phyloP scores from a whole-genome alignment of 2,797 vertebrate genomes.

The Adrianichthys oophorus region DNA sequence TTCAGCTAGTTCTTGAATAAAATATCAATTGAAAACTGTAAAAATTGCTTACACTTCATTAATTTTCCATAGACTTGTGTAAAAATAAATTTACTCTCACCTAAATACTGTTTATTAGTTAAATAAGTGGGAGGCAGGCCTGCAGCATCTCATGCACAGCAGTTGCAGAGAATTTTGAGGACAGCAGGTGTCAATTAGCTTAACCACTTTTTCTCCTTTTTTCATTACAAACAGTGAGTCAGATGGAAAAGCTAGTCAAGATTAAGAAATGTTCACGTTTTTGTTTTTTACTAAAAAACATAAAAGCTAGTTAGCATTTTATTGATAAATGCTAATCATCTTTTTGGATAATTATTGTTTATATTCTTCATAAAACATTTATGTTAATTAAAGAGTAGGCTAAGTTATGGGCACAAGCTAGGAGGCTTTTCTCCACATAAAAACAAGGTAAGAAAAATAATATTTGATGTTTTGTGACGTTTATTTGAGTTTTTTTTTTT shows the following conservation, averaged over 20 bases:
- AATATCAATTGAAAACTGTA: neutral
- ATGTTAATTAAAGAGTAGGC: too few species aligned
- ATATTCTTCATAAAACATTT: too few species aligned
- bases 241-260: neutral
- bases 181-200: slow-evolving; percentile 36
- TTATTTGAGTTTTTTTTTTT: too few species aligned
- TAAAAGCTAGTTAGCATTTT: neutral
- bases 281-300: too few species aligned
- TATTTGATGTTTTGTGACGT: neutral
- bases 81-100: neutral
- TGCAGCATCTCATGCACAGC: neutral
- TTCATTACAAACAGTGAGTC: neutral
- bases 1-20: too few species aligned
- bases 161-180: neutral
- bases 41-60: neutral
- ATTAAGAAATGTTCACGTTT: neutral
- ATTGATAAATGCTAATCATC: too few species aligned
- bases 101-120: neutral
- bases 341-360: too few species aligned
- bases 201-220: neutral
- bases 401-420: too few species aligned
- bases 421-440: neutral
- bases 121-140: neutral
- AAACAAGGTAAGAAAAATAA: slow-evolving; percentile 27
- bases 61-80: neutral